Evolutionary conservation across 2,113 vertebrate genomes (phyloP).

Genomic region (Heloderma charlesbogerti): DNA sequence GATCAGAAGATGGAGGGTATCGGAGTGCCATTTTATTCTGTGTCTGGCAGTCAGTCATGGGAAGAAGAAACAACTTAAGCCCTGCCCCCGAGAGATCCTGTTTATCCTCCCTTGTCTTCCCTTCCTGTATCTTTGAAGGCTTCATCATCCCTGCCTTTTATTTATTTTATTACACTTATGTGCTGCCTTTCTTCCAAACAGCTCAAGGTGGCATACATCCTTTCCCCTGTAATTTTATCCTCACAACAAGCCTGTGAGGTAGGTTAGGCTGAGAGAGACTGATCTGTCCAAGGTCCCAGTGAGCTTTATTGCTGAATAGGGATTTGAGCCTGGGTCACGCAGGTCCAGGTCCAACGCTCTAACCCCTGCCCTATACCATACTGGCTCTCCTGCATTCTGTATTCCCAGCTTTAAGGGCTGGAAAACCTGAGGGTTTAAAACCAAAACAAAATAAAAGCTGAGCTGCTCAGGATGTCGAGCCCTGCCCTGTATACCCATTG

Average conservation of each 20-base stretch:
- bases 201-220: not conserved
- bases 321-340: not conserved
- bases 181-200: not conserved
- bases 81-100: not conserved
- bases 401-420: not conserved
- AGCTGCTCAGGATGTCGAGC: no score
- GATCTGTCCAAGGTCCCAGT: not conserved
- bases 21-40: not conserved
- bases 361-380: no score
- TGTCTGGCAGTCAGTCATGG: no score
- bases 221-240: not conserved
- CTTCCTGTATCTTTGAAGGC: not conserved
- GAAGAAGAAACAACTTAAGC: not conserved
- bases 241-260: not conserved
- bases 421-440: not conserved
- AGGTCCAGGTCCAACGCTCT: no score
- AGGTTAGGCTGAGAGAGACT: no score
- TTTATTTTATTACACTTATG: not conserved
- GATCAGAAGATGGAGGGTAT: not conserved
- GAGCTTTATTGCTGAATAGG: not conserved
- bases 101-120: not conserved
- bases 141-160: not conserved
- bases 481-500: accelerated
- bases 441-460: not conserved
- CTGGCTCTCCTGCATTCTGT: not conserved